phyloP scores from a whole-genome alignment of 2,888 invertebrate genomes.

The Calephelis perditalis region DNA sequence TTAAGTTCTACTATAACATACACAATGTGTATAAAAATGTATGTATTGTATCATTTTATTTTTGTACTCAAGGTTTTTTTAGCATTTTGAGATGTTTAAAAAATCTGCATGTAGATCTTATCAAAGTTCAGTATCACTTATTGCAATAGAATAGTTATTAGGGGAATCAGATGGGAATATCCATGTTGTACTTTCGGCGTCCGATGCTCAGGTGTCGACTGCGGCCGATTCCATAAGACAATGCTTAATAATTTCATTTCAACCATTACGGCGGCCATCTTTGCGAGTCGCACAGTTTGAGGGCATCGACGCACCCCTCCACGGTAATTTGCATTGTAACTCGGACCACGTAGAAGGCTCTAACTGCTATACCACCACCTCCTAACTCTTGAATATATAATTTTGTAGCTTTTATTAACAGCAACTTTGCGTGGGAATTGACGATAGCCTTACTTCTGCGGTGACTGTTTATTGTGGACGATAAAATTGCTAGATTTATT shows the following conservation, averaged over 20 bases:
- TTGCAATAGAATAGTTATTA: neutral
- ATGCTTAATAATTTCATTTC: slow-evolving; percentile 79
- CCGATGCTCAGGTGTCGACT: slow-evolving; percentile 75
- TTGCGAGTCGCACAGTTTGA: slow-evolving; percentile 75
- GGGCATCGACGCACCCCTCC: slow-evolving; percentile 75
- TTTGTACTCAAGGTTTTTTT: too few species aligned
- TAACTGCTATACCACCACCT: slow-evolving; percentile 74
- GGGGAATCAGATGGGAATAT: neutral
- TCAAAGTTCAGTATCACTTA: too few species aligned
- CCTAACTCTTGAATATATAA: slow-evolving; percentile 78
- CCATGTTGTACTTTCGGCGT: slow-evolving; percentile 21
- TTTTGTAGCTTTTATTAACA: slow-evolving; percentile 78
- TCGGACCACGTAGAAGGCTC: slow-evolving; percentile 75
- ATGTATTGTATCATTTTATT: too few species aligned
- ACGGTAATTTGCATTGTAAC: slow-evolving; percentile 77
- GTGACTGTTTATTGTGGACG: slow-evolving; percentile 72
- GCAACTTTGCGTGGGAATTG: slow-evolving; percentile 76
- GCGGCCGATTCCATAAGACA: slow-evolving; percentile 77
- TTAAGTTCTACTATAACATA: too few species aligned
- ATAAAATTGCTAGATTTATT: slow-evolving; percentile 75
- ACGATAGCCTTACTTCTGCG: slow-evolving; percentile 66
- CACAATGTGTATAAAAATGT: too few species aligned
- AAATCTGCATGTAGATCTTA: too few species aligned
- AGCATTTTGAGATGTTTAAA: too few species aligned
- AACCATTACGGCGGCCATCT: slow-evolving; percentile 76